Evolutionary conservation across 30 jellyfish, hydroid and myxozoan species (phyloP).

Genomic region (Catostylus mosaicus): DNA sequence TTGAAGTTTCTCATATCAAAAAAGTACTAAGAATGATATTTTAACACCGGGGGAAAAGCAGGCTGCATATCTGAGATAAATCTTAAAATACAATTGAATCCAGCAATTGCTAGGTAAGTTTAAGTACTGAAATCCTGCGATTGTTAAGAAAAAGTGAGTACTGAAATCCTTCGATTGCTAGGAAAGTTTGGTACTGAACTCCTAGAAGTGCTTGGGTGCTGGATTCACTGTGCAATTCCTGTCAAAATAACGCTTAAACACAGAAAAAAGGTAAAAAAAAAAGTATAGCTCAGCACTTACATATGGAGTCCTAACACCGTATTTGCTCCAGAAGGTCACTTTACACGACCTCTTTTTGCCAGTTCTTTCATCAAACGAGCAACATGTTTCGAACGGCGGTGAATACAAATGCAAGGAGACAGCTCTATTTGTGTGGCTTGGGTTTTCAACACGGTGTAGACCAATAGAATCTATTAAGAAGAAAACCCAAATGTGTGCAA

Average conservation of each 20-base stretch:
- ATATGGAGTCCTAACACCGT: conserved; percentile 85
- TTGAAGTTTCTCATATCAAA: too few species aligned
- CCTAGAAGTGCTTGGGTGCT: not conserved
- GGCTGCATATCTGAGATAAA: too few species aligned
- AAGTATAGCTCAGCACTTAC: conserved; percentile 44
- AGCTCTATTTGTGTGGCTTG: conserved; percentile 82
- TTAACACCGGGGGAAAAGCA: too few species aligned
- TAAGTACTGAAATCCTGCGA: too few species aligned
- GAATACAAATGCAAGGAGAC: conserved; percentile 88
- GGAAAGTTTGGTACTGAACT: not conserved
- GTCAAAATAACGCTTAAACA: too few species aligned
- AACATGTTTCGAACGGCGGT: conserved; percentile 89
- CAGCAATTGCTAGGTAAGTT: too few species aligned
- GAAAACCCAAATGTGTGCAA: too few species aligned
- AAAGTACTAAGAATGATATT: too few species aligned
- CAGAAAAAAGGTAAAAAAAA: not conserved
- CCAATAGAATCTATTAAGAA: conserved; percentile 82
- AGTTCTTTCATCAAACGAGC: conserved; percentile 88
- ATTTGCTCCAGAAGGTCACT: conserved; percentile 89
- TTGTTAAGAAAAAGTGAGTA: too few species aligned
- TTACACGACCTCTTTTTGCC: conserved; percentile 78
- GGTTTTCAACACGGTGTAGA: conserved; percentile 93
- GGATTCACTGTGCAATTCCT: not conserved
- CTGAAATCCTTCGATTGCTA: too few species aligned
- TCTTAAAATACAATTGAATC: too few species aligned